These are phyloP conservation scores for Anaspis maculata DNA, from an alignment of 2,888 invertebrate genomes.

Conservation along the genomic window DNA sequence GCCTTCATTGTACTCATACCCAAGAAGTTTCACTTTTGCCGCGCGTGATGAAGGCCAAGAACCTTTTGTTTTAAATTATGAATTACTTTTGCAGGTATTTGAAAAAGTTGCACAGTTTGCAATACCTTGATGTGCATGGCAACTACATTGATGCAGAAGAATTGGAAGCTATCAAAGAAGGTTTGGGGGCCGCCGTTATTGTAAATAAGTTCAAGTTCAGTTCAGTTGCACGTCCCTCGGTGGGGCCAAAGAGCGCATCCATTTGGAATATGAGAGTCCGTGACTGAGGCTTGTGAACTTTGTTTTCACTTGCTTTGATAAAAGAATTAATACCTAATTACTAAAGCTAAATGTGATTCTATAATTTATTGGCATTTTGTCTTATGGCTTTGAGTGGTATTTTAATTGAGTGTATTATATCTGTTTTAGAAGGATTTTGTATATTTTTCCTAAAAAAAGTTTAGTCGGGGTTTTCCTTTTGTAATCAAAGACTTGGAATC, in stretches of 20 bases:
- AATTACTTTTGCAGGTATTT: constrained; percentile 34
- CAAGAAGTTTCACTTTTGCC: too few relatives aligned
- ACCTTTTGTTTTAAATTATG: background rate
- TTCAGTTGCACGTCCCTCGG: constrained; percentile 83
- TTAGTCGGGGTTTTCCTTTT: too few relatives aligned
- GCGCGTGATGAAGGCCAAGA: background rate
- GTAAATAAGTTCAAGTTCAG: constrained; percentile 73
- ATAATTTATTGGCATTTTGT: too few relatives aligned
- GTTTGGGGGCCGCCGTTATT: constrained; percentile 50
- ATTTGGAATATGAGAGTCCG: constrained; percentile 83
- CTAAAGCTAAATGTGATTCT: too few relatives aligned
- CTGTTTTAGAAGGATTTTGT: too few relatives aligned
- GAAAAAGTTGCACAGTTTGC: constrained; percentile 53
- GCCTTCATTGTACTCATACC: too few relatives aligned
- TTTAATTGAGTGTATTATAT: too few relatives aligned
- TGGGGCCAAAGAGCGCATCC: constrained; percentile 76
- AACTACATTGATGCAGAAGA: constrained; percentile 59
- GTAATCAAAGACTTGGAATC: too few relatives aligned
- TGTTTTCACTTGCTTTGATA: background rate
- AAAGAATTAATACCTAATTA: too few relatives aligned
- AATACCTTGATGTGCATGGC: constrained; percentile 76
- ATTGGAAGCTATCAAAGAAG: constrained; percentile 47
- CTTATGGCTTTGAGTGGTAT: too few relatives aligned
- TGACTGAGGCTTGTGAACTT: constrained; percentile 59
- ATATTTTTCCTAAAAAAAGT: too few relatives aligned